phyloP scores from a whole-genome alignment of 2,113 vertebrate genomes.

The Mobula birostris region DNA sequence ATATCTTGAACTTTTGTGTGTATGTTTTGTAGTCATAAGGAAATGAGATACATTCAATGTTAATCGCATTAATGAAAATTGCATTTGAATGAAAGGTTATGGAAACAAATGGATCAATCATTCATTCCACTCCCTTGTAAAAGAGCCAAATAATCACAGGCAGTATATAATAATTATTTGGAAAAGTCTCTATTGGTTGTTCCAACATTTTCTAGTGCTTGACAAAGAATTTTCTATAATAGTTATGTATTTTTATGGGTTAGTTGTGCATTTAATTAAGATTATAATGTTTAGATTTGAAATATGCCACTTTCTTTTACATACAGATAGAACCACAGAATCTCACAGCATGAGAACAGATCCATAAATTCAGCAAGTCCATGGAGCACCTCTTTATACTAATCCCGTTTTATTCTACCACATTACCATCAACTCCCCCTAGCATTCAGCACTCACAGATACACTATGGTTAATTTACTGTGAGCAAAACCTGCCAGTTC shows the following conservation, averaged over 20 bases:
- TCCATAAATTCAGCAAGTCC: too few species aligned
- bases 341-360: too few species aligned
- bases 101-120: not conserved
- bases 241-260: not conserved
- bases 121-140: not conserved
- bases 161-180: not conserved
- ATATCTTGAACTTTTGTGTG: not conserved
- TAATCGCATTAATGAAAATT: not conserved
- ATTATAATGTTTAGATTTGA: not conserved
- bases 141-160: not conserved
- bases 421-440: too few species aligned
- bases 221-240: not conserved
- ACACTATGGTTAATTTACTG: too few species aligned
- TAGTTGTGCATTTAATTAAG: not conserved
- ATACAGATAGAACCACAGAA: too few species aligned
- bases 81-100: not conserved
- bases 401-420: too few species aligned
- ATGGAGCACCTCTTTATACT: too few species aligned
- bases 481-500: too few species aligned
- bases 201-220: not conserved
- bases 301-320: not conserved
- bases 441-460: too few species aligned
- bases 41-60: not conserved
- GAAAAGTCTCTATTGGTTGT: not conserved
- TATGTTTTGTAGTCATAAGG: not conserved